Evolutionary conservation across 2,113 vertebrate genomes (phyloP), one percentile per base, ranked within the genome.

Genomic region (Nesoenas mayeri): DNA sequence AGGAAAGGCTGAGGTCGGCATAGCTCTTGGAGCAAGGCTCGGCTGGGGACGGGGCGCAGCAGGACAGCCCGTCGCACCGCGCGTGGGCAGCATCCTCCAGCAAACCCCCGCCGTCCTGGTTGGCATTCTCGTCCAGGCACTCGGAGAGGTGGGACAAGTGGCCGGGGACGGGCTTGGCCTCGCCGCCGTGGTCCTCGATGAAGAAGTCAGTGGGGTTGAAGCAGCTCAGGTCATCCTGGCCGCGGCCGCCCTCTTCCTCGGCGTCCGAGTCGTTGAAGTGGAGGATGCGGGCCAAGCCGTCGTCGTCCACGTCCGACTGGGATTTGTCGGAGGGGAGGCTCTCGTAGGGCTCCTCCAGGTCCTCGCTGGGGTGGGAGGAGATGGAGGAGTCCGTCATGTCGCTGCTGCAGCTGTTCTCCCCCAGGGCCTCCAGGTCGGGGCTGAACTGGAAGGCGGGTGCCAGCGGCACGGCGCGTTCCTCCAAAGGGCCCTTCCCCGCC

Each of bases 41-140:
- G 0, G 97, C 34, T 0, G 97, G 95, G 47, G 98, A 97, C 0
- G 98, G 98, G 28, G 97, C 92, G 1, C 98, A 98, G 93, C 97
- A 98, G 6, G 98, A 97, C 47, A 98, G 81, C 9, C 97, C 97
- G 5, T 96, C 97, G 0, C 95, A 97, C 18, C 64, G 61, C 1
- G 19, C 47, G 1, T 95, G 95, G 26, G 96, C 89, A 8, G 97
- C 48, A 3, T 96, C 77, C n/a, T 98, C 97, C 29, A 98, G 97
- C 92, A 99, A 98, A 16, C 99, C 97, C n/a, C 97, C 95, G 0
- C 98, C 97, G 3, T 98, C 99, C 92, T 99, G 98, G 97, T 99
- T 99, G 95, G 99, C 99, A 0, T 99, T 99, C 90, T 99, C 99
- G 3, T 99, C 99, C 89, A 99, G 97, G 93, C 98, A 98, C 94